Conservation (phyloP, 2,888 invertebrate genomes). For the Leptopilina drosophilae region DNA sequence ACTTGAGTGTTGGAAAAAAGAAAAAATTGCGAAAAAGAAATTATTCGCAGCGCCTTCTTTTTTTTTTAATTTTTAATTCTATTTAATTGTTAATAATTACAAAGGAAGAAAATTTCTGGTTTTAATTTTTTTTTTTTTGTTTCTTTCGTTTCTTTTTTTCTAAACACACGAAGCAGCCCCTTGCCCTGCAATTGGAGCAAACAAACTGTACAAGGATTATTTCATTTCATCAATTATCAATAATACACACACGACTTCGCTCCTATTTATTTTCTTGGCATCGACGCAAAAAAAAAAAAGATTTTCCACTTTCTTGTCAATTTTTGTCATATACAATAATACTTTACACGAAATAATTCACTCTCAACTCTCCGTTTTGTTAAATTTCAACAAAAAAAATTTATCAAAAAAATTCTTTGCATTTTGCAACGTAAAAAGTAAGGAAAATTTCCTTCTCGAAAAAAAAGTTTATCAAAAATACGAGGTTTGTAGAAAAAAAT, state of each 20-base stretch:
- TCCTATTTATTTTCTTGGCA: neutral
- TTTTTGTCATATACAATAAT: too few species aligned
- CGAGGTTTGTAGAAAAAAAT: too few species aligned
- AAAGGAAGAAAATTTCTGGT: slow-evolving; percentile 58
- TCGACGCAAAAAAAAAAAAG: too few species aligned
- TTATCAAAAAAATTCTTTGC: too few species aligned
- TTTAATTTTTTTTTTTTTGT: slow-evolving; percentile 32
- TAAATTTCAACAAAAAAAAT: too few species aligned
- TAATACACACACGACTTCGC: slow-evolving; percentile 1
- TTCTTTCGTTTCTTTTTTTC: too few species aligned
- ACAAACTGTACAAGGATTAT: slow-evolving; percentile 40
- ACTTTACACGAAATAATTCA: too few species aligned
- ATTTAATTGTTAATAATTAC: slow-evolving; percentile 61
- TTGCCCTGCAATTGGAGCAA: slow-evolving; percentile 56
- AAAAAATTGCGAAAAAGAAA: neutral
- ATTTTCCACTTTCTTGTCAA: too few species aligned
- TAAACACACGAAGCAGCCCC: slow-evolving; percentile 63
- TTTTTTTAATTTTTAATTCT: slow-evolving; percentile 2
- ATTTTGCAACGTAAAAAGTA: too few species aligned
- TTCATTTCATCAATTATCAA: neutral
- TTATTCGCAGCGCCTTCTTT: slow-evolving; percentile 23
- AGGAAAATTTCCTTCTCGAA: too few species aligned
- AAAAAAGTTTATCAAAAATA: too few species aligned
- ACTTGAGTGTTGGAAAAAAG: neutral
- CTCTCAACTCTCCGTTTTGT: too few species aligned